Conservation (phyloP, 2,113 vertebrate genomes). For the Oryzias curvinotus region DNA sequence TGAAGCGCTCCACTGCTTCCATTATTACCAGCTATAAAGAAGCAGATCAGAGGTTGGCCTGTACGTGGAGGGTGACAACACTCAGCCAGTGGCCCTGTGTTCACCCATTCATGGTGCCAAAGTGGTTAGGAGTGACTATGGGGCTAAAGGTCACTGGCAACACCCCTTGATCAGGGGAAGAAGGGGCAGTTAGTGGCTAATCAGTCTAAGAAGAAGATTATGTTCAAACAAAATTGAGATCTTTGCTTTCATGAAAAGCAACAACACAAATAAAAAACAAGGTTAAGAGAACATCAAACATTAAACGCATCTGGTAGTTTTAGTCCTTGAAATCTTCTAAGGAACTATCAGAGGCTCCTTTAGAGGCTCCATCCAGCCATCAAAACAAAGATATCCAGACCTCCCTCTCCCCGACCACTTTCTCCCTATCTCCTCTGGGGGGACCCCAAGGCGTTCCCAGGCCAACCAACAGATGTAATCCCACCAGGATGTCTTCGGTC, state of each 20-base stretch:
- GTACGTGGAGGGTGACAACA: constrained; percentile 58
- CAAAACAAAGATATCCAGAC: no score
- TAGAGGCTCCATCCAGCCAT: no score
- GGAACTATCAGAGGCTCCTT: no score
- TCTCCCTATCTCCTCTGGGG: no score
- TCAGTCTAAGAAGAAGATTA: constrained; percentile 33
- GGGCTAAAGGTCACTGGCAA: constrained; percentile 65
- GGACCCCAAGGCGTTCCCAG: no score
- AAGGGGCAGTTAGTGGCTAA: constrained; percentile 30
- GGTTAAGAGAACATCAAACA: neutral
- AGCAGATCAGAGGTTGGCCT: constrained; percentile 58
- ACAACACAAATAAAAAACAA: neutral
- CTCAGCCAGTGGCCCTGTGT: constrained; percentile 53
- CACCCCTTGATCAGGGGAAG: constrained; percentile 50
- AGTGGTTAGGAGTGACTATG: constrained; percentile 55
- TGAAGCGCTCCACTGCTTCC: constrained; percentile 44
- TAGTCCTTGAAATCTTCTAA: no score
- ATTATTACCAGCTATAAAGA: constrained; percentile 58
- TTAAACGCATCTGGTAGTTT: no score
- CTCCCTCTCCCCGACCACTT: no score
- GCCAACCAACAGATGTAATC: no score
- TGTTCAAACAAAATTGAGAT: constrained; percentile 2
- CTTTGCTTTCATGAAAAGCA: constrained; percentile 1
- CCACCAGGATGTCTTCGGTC: no score
- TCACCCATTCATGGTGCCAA: constrained; percentile 63